phyloP scores from a whole-genome alignment of 2,888 invertebrate species.

The Drosophila borborema region DNA sequence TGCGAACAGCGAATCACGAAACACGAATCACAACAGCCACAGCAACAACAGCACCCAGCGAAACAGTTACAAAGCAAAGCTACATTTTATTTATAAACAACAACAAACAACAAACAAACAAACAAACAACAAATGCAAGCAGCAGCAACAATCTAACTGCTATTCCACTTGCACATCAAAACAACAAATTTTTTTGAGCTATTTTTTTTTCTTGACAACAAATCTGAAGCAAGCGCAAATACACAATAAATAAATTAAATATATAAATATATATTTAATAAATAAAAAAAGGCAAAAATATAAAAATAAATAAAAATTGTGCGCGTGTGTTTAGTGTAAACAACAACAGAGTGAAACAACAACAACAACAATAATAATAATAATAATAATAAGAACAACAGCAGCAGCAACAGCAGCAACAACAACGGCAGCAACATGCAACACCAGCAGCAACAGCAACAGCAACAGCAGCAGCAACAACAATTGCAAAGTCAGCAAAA shows the following conservation, averaged over 20 bases:
- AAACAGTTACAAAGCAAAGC: conserved; percentile 34
- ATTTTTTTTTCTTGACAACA: conserved; percentile 43
- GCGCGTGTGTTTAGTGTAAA: conserved; percentile 65
- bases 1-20: conserved; percentile 27
- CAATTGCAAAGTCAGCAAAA: conserved; percentile 18
- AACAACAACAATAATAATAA: conserved; percentile 26
- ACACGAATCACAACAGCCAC: conserved; percentile 30
- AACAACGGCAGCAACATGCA: conserved; percentile 19
- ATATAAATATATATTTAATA: neutral
- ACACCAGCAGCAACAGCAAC: conserved; percentile 30
- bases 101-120: conserved; percentile 35
- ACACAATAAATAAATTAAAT: conserved; percentile 7
- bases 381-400: conserved; percentile 28
- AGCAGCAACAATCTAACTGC: conserved; percentile 49
- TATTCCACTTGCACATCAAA: conserved; percentile 21
- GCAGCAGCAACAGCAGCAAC: conserved; percentile 8
- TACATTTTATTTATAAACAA: conserved; percentile 23
- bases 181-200: conserved; percentile 38
- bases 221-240: conserved; percentile 8
- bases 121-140: conserved; percentile 42
- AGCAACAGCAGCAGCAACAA: conserved; percentile 16
- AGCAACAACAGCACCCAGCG: conserved; percentile 37
- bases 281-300: neutral
- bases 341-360: conserved; percentile 41
- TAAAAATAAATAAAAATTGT: conserved; percentile 31